Base-by-base conservation (phyloP, 1,140 invertebrate species). In the Luehdorfia chinensis region DNA sequence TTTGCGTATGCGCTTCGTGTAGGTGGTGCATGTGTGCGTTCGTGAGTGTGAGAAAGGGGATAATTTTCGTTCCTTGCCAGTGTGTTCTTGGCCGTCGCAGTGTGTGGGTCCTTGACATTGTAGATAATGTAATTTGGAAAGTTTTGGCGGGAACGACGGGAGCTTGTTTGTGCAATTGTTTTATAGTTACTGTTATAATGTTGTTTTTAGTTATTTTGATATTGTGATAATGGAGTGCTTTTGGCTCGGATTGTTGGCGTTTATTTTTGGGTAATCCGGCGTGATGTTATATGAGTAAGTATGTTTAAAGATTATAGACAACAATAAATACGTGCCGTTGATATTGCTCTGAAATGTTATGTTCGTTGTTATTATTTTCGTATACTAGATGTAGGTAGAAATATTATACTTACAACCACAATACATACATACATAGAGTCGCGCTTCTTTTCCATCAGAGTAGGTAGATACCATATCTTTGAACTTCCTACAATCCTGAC, bases 211-310 rank as follows among this genome's bases (percentile, higher is more conserved):
- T 67, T 13, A 4, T 9, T 28, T 43, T 18, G 23, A 8, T 39
- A 33, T 33, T 23, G 39, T 61, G 59, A 76, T 59, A 48, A 75
- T 79, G 75, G 67, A 71, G 71, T 49, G 43, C 2, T 55, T 18
- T 15, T 23, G 19, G 36, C 0, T 47, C 25, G 36, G 44, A 49
- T 45, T 59, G 34, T 61, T 41, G 27, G 46, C 30, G 15, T 57
- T 59, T 62, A 23, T 63, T 55, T 68, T 66, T 59, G 59, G 59
- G 59, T 75, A 73, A 66, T 55, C 53, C 50, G 45, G 44, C 73
- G 78, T 73, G 60, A 83, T 83, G 78, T 73, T 75, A 72, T 69
- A 73, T 66, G 66, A 63, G 78, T 83, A 45, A 75, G 75, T 73
- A 39, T 50, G 31, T 11, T 31, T 14, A 8, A 15, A n/a, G n/a